phyloP scores from a whole-genome alignment of 2,888 invertebrate genomes.

The Seladonia tumulorum region DNA sequence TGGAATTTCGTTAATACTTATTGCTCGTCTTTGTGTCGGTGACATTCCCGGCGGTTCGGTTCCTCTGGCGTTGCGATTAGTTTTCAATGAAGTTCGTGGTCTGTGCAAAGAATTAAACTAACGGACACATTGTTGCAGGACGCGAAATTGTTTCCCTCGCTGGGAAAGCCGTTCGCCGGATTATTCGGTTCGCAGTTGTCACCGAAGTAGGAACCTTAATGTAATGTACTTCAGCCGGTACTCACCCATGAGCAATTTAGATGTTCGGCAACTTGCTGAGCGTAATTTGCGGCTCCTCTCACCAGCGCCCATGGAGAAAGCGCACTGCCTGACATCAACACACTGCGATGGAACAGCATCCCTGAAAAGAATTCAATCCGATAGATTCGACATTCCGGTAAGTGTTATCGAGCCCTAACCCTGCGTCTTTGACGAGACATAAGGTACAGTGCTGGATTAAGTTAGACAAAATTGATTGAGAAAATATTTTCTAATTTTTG shows the following conservation, averaged over 20 bases:
- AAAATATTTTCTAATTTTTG: too few relatives aligned
- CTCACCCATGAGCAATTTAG: constrained; percentile 92
- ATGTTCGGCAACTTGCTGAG: constrained; percentile 93
- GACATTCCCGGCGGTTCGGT: background rate
- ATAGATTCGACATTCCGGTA: background rate
- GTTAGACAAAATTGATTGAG: too few relatives aligned
- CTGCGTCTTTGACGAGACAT: too few relatives aligned
- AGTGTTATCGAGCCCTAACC: too few relatives aligned
- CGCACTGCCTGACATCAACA: constrained; percentile 96
- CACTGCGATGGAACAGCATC: constrained; percentile 94
- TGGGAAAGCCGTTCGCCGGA: constrained; percentile 20
- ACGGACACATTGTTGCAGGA: background rate
- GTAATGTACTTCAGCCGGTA: constrained; percentile 54
- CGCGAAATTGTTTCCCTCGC: background rate
- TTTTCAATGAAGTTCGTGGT: background rate
- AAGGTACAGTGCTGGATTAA: too few relatives aligned
- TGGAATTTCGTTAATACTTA: background rate
- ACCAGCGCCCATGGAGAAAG: constrained; percentile 94
- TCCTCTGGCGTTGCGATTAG: background rate
- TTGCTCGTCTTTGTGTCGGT: background rate
- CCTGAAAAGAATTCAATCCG: constrained; percentile 85
- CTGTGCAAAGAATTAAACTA: background rate
- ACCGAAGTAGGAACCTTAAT: constrained; percentile 46
- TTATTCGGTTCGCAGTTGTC: constrained; percentile 43
- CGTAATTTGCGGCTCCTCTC: constrained; percentile 87